Evolutionary conservation across 2,113 vertebrate species (phyloP).

Genomic region (Aythya baeri): DNA sequence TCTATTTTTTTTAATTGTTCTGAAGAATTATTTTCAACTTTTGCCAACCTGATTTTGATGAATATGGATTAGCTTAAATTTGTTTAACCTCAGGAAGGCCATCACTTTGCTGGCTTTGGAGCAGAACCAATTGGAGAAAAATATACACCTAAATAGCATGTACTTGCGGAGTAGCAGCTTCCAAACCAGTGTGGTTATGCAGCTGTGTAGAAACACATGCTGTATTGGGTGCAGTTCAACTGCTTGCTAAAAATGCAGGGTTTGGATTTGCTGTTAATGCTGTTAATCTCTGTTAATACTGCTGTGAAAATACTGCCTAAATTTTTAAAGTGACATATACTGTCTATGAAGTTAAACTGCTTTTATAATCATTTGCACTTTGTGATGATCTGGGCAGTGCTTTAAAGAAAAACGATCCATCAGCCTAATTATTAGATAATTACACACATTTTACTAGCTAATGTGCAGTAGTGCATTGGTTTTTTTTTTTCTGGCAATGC

Average conservation of each 20-base stretch:
- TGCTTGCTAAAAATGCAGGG: background rate
- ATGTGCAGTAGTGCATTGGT: background rate
- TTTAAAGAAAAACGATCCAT: background rate
- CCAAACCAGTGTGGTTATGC: background rate
- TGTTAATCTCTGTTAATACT: background rate
- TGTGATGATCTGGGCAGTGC: background rate
- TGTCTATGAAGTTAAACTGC: background rate
- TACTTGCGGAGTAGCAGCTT: background rate
- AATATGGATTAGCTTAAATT: background rate
- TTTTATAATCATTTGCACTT: background rate
- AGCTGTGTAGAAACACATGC: background rate
- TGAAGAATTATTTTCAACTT: background rate
- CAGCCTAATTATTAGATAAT: constrained; percentile 1
- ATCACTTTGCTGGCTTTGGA: background rate
- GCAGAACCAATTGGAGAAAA: background rate
- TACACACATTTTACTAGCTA: background rate
- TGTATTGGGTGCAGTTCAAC: background rate
- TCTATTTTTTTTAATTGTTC: background rate
- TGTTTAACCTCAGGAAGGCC: background rate
- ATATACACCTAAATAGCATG: background rate
- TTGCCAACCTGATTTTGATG: background rate
- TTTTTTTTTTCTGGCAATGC: background rate
- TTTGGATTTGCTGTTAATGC: background rate
- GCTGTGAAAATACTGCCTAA: background rate
- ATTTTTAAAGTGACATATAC: background rate